Percentiles rank a stretch among this genome's conserved stretches.
phyloP scores from a whole-genome alignment of 2,797 vertebrate species.

The Sorex maritimensis region DNA sequence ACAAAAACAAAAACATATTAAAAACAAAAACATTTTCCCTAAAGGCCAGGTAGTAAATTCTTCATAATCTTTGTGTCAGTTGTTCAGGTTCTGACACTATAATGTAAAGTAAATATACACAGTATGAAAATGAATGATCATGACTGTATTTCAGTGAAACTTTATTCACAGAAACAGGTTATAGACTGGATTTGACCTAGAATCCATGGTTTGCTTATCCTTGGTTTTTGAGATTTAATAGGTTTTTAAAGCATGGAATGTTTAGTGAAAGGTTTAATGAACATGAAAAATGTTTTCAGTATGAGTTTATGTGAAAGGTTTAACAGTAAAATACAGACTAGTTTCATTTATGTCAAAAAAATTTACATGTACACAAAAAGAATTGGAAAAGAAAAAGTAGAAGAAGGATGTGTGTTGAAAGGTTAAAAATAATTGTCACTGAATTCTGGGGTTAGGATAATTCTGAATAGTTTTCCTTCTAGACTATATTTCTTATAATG shows the following conservation, averaged over 20 bases:
- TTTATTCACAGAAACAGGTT: neutral
- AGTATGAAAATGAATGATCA: constrained; percentile 22
- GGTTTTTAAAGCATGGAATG: constrained; percentile 9
- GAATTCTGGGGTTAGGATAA: neutral
- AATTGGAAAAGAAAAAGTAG: constrained; percentile 3
- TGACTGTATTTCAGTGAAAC: no score
- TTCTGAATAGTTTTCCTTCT: neutral
- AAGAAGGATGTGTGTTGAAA: constrained; percentile 10
- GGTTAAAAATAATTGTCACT: neutral
- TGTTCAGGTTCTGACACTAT: neutral
- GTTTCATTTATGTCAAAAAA: constrained; percentile 34
- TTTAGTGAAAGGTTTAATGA: constrained; percentile 45
- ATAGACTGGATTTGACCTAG: constrained; percentile 12
- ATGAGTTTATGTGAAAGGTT: constrained; percentile 26
- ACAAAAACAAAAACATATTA: neutral
- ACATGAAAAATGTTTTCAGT: constrained; percentile 50
- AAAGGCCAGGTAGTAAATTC: constrained; percentile 37
- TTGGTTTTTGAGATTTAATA: constrained; percentile 62
- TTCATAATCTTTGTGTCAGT: constrained; percentile 11
- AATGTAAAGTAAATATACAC: neutral
- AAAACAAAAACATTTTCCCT: constrained; percentile 44
- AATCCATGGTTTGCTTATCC: neutral
- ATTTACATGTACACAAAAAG: neutral
- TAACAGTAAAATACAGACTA: constrained; percentile 16
- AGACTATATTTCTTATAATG: neutral